Percentiles rank a stretch among this genome's conserved stretches.
Evolutionary conservation across 2,888 invertebrate genomes (phyloP).

Genomic region (Heterodera filipjevi): DNA sequence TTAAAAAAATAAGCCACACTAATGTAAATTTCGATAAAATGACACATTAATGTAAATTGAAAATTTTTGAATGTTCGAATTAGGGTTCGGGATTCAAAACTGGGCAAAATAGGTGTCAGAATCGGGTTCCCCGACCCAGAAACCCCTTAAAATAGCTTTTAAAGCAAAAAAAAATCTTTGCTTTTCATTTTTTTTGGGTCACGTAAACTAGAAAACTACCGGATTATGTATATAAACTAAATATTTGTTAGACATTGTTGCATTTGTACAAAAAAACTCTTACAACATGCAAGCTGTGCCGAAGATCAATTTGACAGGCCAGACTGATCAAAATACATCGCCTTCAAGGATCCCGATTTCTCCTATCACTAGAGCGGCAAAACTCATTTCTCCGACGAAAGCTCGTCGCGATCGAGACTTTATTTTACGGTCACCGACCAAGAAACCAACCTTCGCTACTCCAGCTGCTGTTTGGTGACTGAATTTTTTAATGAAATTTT

Average conservation of each 20-base stretch:
- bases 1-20: no score
- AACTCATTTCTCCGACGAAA: constrained; percentile 26
- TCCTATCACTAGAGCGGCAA: not conserved
- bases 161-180: no score
- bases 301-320: not conserved
- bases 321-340: constrained; percentile 10
- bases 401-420: not conserved
- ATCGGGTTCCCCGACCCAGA: no score
- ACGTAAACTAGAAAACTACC: no score
- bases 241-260: not conserved
- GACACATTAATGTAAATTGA: no score
- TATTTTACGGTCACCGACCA: constrained; percentile 20
- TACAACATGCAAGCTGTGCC: not conserved
- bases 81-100: no score
- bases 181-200: no score
- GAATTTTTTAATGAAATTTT: not conserved
- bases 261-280: not conserved
- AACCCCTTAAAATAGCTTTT: no score
- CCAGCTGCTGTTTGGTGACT: constrained; percentile 10
- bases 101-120: no score
- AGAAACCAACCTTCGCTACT: not conserved
- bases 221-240: no score
- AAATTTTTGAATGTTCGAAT: no score
- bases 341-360: constrained; percentile 5
- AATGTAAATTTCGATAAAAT: no score